These are phyloP conservation scores for Steinernema khuongi DNA, from an alignment of 1,140 invertebrate genomes.

Conservation along the genomic window DNA sequence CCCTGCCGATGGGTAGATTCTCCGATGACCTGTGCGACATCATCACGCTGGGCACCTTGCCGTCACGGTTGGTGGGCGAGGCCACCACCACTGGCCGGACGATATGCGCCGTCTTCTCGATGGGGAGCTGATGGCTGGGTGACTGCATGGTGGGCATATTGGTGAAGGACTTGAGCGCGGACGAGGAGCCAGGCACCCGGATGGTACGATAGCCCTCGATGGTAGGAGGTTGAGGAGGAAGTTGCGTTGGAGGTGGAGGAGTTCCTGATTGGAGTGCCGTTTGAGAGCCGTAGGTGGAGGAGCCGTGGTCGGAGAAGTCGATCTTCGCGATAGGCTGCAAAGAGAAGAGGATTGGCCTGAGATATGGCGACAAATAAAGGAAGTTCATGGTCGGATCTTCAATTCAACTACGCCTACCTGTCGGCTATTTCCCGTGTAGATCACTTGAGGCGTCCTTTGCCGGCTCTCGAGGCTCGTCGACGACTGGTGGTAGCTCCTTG, in stretches of 20 bases:
- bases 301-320: slow-evolving; percentile 25
- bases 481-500: slow-evolving; percentile 40
- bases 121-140: neutral
- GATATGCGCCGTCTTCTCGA: slow-evolving; percentile 8
- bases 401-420: slow-evolving; percentile 13
- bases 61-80: slow-evolving; percentile 21
- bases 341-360: too few relatives aligned
- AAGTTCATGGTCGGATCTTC: neutral
- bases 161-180: neutral
- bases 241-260: slow-evolving; percentile 32
- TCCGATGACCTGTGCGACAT: slow-evolving; percentile 11
- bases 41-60: slow-evolving; percentile 20
- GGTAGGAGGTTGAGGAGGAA: slow-evolving; percentile 16
- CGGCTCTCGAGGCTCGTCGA: slow-evolving; percentile 36
- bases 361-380: neutral
- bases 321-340: slow-evolving; percentile 38
- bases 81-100: neutral
- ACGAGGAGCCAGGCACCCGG: neutral
- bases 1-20: slow-evolving; percentile 37
- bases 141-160: slow-evolving; percentile 3
- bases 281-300: slow-evolving; percentile 29
- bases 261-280: slow-evolving; percentile 29
- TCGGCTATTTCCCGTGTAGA: slow-evolving; percentile 35
- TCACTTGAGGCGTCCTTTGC: slow-evolving; percentile 39
- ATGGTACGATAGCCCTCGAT: slow-evolving; percentile 5